phyloP scores from a whole-genome alignment of 2,797 vertebrate species.

The Harpagifer antarcticus region DNA sequence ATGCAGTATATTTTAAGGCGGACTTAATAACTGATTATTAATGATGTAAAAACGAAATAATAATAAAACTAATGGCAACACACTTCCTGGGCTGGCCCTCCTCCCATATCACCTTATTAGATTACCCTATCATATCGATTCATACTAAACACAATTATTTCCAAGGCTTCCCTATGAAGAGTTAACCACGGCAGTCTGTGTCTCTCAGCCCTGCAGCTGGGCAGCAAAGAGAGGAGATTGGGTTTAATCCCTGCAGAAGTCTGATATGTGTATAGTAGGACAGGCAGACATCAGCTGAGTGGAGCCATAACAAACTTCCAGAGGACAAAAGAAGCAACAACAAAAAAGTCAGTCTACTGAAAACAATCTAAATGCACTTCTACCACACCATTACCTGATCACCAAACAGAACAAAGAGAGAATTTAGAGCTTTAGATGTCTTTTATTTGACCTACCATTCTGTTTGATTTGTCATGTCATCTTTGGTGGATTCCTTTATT shows the following conservation, averaged over 20 bases:
- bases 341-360: not conserved
- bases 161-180: not conserved
- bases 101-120: not conserved
- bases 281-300: not conserved
- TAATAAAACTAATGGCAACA: not conserved
- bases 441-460: not conserved
- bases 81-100: not conserved
- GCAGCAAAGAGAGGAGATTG: conserved; percentile 64
- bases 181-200: conserved; percentile 13
- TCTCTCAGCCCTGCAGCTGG: conserved; percentile 23
- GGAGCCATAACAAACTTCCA: conserved; percentile 4
- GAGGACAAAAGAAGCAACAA: not conserved
- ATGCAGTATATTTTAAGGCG: conserved; percentile 30
- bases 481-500: not conserved
- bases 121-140: conserved; percentile 19
- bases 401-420: not conserved
- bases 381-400: not conserved
- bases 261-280: conserved; percentile 13
- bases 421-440: not conserved
- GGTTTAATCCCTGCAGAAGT: conserved; percentile 25
- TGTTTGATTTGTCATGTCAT: not conserved
- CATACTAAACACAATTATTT: conserved; percentile 38
- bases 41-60: conserved; percentile 12
- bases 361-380: not conserved
- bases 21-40: conserved; percentile 29